phyloP scores from a whole-genome alignment of 2,888 invertebrate species.

The Alentia gelatinosa region DNA sequence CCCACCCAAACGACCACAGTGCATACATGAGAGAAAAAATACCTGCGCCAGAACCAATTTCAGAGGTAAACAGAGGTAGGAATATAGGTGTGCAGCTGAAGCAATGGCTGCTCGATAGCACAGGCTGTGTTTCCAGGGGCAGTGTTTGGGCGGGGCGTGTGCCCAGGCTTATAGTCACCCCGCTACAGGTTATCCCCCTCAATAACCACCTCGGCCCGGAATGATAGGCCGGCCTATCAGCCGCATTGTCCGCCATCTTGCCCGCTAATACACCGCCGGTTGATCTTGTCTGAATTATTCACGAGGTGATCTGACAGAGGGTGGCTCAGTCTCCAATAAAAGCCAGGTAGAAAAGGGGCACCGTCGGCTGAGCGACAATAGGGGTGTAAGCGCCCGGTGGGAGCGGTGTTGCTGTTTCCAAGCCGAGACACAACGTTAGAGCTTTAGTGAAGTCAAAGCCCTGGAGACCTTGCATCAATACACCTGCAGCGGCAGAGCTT shows the following conservation, averaged over 20 bases:
- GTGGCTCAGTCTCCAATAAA: neutral
- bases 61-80: neutral
- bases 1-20: neutral
- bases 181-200: neutral
- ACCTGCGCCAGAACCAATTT: conserved; percentile 35
- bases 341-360: neutral
- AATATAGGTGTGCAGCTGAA: conserved; percentile 31
- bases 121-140: neutral
- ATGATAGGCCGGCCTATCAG: neutral
- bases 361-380: too few species aligned
- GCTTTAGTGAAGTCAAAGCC: too few species aligned
- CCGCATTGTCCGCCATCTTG: neutral
- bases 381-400: too few species aligned
- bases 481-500: too few species aligned
- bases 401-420: too few species aligned
- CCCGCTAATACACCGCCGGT: neutral
- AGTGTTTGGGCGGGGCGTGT: neutral
- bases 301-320: neutral
- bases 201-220: neutral
- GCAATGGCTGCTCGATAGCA: neutral
- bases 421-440: too few species aligned
- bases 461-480: too few species aligned
- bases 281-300: conserved; percentile 22
- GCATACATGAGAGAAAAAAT: neutral
- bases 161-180: neutral